Conservation (phyloP, 2,113 vertebrate genomes). For the Protobothrops flavoviridis region DNA sequence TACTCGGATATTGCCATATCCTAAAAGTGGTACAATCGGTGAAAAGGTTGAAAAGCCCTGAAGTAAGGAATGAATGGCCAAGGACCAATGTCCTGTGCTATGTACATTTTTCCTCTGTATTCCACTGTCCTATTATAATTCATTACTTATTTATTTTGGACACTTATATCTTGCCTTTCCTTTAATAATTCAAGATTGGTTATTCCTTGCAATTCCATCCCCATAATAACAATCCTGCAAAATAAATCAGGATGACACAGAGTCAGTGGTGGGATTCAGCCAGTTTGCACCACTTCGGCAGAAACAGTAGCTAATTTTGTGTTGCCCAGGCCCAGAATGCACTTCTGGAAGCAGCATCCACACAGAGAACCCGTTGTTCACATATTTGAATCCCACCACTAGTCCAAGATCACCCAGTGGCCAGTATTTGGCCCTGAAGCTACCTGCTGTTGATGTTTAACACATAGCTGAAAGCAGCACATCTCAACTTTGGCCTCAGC, state of each 20-base stretch:
- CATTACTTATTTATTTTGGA: neutral
- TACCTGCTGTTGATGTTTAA: neutral
- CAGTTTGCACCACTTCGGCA: too few species aligned
- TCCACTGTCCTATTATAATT: neutral
- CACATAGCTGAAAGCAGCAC: neutral
- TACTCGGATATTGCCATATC: too few species aligned
- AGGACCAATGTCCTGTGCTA: neutral
- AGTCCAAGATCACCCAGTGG: neutral
- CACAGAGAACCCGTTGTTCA: too few species aligned
- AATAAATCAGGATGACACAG: neutral
- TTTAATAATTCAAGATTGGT: neutral
- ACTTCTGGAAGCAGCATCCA: too few species aligned
- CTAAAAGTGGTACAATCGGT: too few species aligned
- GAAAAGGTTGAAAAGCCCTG: too few species aligned
- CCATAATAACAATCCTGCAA: neutral
- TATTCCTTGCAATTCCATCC: neutral
- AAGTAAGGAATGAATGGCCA: neutral
- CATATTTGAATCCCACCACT: neutral
- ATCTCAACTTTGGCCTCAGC: neutral
- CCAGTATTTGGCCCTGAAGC: neutral
- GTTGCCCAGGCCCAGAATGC: too few species aligned
- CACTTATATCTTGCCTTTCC: neutral
- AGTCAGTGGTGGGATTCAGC: too few species aligned
- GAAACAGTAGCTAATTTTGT: too few species aligned
- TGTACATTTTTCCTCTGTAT: neutral